Conservation (phyloP, 2,113 vertebrate species). For the Toxotes chatareus region DNA sequence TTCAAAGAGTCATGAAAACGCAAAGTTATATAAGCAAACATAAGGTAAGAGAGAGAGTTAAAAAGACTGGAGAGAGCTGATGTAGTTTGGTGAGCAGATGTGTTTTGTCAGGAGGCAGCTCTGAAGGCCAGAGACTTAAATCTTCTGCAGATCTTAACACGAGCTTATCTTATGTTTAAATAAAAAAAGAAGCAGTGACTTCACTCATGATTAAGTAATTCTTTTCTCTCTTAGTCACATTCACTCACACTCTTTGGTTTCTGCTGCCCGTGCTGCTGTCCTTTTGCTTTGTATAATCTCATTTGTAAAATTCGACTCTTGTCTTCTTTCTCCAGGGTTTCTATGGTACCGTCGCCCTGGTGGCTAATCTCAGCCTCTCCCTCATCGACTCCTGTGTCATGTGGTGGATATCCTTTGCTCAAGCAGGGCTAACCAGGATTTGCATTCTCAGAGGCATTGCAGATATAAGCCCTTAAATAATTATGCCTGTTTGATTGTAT, state of each 20-base stretch:
- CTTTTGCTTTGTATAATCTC: not conserved
- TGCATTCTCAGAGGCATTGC: not conserved
- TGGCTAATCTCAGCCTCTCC: conserved; percentile 92
- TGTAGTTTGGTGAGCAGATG: conserved; percentile 1
- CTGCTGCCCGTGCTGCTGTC: not conserved
- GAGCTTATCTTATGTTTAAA: conserved; percentile 6
- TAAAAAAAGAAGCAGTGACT: not conserved
- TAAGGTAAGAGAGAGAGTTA: not conserved
- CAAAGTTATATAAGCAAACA: not conserved
- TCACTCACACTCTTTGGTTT: not conserved
- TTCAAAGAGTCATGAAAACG: conserved; percentile 16
- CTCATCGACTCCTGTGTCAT: conserved; percentile 95
- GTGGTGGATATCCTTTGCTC: conserved; percentile 97
- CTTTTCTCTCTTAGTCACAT: not conserved
- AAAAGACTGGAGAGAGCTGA: not conserved
- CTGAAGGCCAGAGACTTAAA: not conserved
- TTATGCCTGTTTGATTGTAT: not conserved
- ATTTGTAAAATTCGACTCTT: not conserved
- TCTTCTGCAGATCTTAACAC: not conserved
- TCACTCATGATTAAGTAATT: not conserved
- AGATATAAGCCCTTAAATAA: not conserved
- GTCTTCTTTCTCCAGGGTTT: conserved; percentile 85
- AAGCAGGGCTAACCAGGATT: not conserved
- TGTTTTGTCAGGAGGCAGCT: conserved; percentile 15
- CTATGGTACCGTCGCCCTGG: conserved; percentile 88